phyloP scores from a whole-genome alignment of 1,140 invertebrate species.

The Pristionchus pacificus region DNA sequence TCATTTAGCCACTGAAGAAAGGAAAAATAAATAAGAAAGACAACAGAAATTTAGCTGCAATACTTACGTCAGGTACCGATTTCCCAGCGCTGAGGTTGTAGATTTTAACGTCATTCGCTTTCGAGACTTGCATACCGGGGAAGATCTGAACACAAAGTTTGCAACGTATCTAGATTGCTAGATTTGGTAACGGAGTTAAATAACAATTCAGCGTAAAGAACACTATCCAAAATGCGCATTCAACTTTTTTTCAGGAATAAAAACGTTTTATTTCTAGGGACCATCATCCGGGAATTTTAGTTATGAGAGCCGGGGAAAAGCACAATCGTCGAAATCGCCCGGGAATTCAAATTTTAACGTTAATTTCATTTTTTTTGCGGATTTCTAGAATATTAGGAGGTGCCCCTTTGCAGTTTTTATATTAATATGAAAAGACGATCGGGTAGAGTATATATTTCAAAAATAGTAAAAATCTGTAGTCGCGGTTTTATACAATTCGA shows the following conservation, averaged over 20 bases:
- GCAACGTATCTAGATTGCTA: neutral
- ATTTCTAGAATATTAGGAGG: no score
- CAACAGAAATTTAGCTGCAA: no score
- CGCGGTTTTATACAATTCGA: no score
- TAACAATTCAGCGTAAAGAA: neutral
- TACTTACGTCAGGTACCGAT: constrained; percentile 85
- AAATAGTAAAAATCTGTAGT: no score
- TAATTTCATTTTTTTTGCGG: no score
- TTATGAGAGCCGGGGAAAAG: no score
- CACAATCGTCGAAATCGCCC: no score
- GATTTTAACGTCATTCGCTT: constrained; percentile 86
- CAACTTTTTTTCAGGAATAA: neutral
- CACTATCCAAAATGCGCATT: neutral
- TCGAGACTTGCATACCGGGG: constrained; percentile 61
- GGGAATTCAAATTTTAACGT: no score
- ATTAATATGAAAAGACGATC: no score
- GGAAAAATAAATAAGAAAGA: constrained; percentile 31
- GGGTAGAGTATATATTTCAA: no score
- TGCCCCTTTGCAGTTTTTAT: no score
- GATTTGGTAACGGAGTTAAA: neutral
- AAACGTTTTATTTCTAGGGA: neutral
- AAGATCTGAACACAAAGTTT: neutral
- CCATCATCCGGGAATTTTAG: neutral
- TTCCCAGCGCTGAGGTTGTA: constrained; percentile 94
- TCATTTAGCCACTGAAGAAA: constrained; percentile 58